phyloP scores from a whole-genome alignment of 2,888 invertebrate species.

The Tetheella fluctuosa region DNA sequence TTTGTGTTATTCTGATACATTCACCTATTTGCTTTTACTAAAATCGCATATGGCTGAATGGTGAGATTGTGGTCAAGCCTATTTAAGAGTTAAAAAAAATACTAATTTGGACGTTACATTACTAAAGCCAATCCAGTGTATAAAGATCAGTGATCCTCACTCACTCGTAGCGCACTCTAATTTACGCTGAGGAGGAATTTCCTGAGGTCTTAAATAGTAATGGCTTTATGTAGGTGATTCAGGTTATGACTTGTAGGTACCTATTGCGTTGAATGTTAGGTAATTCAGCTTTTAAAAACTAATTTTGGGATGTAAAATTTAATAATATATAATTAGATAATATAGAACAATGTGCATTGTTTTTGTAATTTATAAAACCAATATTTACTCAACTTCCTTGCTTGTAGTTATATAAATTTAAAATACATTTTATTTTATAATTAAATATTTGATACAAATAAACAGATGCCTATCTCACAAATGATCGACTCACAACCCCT shows the following conservation, averaged over 20 bases:
- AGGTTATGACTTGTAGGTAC: background rate
- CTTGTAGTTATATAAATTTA: no score
- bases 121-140: background rate
- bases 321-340: no score
- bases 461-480: background rate
- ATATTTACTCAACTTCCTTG: no score
- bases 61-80: background rate
- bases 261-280: background rate
- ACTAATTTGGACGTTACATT: no score
- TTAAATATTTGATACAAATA: background rate
- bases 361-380: no score
- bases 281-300: background rate
- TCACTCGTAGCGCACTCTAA: background rate
- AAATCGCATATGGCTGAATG: no score
- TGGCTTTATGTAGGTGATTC: background rate
- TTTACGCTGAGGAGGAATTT: background rate
- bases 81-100: no score
- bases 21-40: no score
- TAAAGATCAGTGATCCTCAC: background rate
- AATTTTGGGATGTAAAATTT: background rate
- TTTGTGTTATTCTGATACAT: no score
- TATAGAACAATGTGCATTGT: no score
- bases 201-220: background rate
- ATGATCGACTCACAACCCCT: constrained; percentile 1
- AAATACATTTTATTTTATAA: background rate